Conservation (phyloP, 1,140 invertebrate genomes). For the Frieseomelitta varia region DNA sequence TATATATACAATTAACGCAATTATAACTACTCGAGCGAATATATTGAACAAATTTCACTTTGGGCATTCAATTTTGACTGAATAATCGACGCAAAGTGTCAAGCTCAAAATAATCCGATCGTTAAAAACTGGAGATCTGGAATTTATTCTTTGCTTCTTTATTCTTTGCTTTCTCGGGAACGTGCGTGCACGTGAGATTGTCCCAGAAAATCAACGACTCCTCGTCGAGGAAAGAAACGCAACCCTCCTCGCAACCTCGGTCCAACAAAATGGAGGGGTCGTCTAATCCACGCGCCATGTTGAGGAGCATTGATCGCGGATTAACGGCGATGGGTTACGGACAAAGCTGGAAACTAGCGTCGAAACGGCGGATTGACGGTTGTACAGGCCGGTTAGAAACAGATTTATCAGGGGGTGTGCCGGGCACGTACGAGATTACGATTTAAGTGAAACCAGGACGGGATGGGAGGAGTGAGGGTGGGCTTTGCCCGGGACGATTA, state of each 20-base stretch:
- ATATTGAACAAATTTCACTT: too few relatives aligned
- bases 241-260: background rate
- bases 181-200: too few relatives aligned
- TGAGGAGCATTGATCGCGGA: constrained; percentile 58
- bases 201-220: background rate
- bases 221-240: background rate
- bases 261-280: background rate
- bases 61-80: too few relatives aligned
- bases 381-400: constrained; percentile 3
- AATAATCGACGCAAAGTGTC: too few relatives aligned
- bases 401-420: constrained; percentile 25
- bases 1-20: too few relatives aligned
- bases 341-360: constrained; percentile 51
- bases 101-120: too few relatives aligned
- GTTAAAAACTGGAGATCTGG: too few relatives aligned
- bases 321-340: constrained; percentile 48
- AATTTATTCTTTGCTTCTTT: too few relatives aligned
- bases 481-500: constrained; percentile 60
- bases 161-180: too few relatives aligned
- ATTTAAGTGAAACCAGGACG: constrained; percentile 62
- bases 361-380: constrained; percentile 40
- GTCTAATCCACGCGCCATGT: constrained; percentile 3
- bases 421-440: constrained; percentile 62
- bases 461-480: background rate
- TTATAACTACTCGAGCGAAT: too few relatives aligned